Conservation (phyloP, 2,888 invertebrate genomes). For the Drosophila parthenogenetica region DNA sequence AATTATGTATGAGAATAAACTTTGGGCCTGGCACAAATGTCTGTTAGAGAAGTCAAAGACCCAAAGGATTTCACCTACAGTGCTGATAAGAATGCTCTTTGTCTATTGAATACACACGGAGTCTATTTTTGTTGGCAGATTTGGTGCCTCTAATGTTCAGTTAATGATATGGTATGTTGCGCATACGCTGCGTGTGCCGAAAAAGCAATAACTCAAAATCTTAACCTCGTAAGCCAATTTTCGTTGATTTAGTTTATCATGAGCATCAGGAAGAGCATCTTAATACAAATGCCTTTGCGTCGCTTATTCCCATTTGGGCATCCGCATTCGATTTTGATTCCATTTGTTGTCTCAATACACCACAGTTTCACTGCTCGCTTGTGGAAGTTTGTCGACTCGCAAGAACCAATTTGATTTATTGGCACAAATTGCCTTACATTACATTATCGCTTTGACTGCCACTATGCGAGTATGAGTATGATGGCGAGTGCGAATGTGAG, state of each 20-base stretch:
- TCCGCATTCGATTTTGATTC: constrained; percentile 50
- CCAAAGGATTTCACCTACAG: not conserved
- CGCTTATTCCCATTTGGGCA: constrained; percentile 64
- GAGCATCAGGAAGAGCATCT: constrained; percentile 45
- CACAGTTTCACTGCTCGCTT: constrained; percentile 13
- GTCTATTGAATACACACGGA: constrained; percentile 4
- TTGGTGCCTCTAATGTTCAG: constrained; percentile 25
- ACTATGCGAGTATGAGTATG: constrained; percentile 23
- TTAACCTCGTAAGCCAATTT: constrained; percentile 72
- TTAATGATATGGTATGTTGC: constrained; percentile 64
- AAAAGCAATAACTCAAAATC: constrained; percentile 68
- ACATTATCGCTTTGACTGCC: constrained; percentile 70
- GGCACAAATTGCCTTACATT: constrained; percentile 76
- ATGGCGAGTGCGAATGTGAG: not conserved
- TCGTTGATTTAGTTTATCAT: constrained; percentile 77
- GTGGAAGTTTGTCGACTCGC: constrained; percentile 36
- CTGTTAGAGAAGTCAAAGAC: constrained; percentile 22
- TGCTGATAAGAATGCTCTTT: constrained; percentile 6
- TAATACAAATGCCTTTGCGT: constrained; percentile 67
- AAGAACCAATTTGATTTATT: constrained; percentile 76
- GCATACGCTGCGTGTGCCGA: constrained; percentile 55
- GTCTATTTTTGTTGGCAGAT: constrained; percentile 1
- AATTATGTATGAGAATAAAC: constrained; percentile 58
- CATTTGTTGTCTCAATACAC: constrained; percentile 39
- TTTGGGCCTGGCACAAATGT: constrained; percentile 2